These are phyloP conservation scores for Bovichtus variegatus DNA, from an alignment of 2,797 vertebrate genomes.

Conservation along the genomic window DNA sequence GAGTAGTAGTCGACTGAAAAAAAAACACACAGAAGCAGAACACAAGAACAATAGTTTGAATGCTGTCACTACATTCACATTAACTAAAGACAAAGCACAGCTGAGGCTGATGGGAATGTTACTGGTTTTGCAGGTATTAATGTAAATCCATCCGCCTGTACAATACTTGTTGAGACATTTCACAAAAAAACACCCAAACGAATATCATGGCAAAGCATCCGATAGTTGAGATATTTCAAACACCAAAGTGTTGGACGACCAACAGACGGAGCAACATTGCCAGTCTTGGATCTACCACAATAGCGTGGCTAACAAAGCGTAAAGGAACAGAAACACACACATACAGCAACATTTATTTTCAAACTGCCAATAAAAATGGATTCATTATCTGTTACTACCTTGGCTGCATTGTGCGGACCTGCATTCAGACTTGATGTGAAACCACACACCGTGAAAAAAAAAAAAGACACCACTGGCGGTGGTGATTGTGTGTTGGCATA, in stretches of 20 bases:
- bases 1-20: too few species aligned
- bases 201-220: too few species aligned
- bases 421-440: neutral
- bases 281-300: neutral
- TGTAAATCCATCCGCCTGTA: neutral
- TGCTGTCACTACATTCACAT: too few species aligned
- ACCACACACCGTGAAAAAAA: neutral
- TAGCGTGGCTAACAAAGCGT: neutral
- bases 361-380: neutral
- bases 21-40: too few species aligned
- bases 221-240: too few species aligned
- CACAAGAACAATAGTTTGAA: too few species aligned
- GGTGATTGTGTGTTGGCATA: conserved; percentile 3
- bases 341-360: neutral
- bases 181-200: too few species aligned
- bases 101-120: neutral
- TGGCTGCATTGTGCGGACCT: neutral
- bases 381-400: neutral
- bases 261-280: neutral
- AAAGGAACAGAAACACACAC: neutral
- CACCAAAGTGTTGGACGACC: neutral
- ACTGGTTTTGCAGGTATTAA: neutral
- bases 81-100: neutral
- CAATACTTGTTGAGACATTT: neutral
- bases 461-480: neutral